Evolutionary conservation across 2,113 vertebrate species (phyloP), one percentile per base, ranked within the genome.

Genomic region (Illadopsis cleaveri): DNA sequence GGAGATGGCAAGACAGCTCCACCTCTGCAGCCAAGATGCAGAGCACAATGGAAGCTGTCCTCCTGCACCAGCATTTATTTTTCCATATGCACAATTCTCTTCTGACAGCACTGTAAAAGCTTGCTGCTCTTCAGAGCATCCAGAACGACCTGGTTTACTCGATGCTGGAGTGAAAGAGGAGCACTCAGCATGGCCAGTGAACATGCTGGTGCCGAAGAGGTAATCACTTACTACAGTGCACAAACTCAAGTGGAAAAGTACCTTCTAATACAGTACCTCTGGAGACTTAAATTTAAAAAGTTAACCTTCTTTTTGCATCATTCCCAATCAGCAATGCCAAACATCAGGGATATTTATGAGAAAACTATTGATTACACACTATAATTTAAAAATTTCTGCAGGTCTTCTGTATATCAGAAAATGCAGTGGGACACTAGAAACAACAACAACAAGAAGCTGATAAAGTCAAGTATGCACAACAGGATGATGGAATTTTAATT

Each of bases 161-260:
- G 0, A 1, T 2, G 0, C 0, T 58, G 21, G 28, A 58, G 9
- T 40, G 10, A 60, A 80, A 76, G 53, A 79, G 15, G 16, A 72
- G 11, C 25, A 40, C 24, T 22, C 8, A 12, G 18, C 47, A 27
- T 1, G 1, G 45, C 28, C 16, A 1, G 28, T 37, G 18, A 81
- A 30, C 1, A 5, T 40, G 48, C 27, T 60, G 45, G 4, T 65
- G 28, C 71, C 4, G 1, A 33, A 68, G 15, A 65, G 2, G 21
- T 35, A 31, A 51, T 27, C 9, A 9, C 57, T 68, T 60, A 30
- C 47, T 30, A 6, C 8, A 80, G 13, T 19, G 4, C 40, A 77
- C 30, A 69, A 86, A 82, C 24, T 28, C 35, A 30, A 11, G 7
- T 3, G 3, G 20, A 25, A 78, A 68, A 68, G n/a, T 38, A 79